Percentiles rank a stretch among this genome's conserved stretches.
These are phyloP conservation scores for Idaea aversata DNA, from an alignment of 2,888 invertebrate species.

Conservation along the genomic window DNA sequence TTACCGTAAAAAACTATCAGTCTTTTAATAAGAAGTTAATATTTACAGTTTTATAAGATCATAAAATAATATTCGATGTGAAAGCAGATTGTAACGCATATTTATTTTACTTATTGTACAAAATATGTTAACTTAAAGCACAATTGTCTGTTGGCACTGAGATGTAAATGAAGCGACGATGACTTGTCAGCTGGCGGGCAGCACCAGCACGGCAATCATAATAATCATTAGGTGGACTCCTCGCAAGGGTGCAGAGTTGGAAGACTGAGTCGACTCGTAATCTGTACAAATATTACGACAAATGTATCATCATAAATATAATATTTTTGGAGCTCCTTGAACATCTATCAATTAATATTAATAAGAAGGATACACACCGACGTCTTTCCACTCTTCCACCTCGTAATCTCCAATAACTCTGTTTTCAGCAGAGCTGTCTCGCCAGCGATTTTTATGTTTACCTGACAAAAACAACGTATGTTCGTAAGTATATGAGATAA, in stretches of 20 bases:
- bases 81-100: slow-evolving; percentile 14
- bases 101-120: slow-evolving; percentile 23
- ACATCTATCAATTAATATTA: slow-evolving; percentile 6
- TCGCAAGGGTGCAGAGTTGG: slow-evolving; percentile 43
- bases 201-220: slow-evolving; percentile 42
- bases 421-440: slow-evolving; percentile 79
- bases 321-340: neutral
- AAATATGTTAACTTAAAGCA: slow-evolving; percentile 37
- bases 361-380: slow-evolving; percentile 70
- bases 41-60: slow-evolving; percentile 37
- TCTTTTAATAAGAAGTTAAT: slow-evolving; percentile 60
- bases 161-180: slow-evolving; percentile 27
- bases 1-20: slow-evolving; percentile 71
- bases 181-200: slow-evolving; percentile 61
- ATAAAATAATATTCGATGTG: slow-evolving; percentile 17
- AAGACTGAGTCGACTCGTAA: slow-evolving; percentile 73
- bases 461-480: slow-evolving; percentile 59
- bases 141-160: slow-evolving; percentile 63
- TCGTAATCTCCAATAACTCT: slow-evolving; percentile 85
- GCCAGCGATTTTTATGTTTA: slow-evolving; percentile 80
- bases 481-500: slow-evolving; percentile 33
- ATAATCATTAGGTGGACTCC: slow-evolving; percentile 41
- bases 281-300: slow-evolving; percentile 41
- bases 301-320: neutral
- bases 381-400: slow-evolving; percentile 87